A percentile compares a stretch with the other conserved stretches of the same genome.
These are phyloP conservation scores for Penaeus indicus DNA, from an alignment of 1,140 invertebrate genomes.

Conservation along the genomic window DNA sequence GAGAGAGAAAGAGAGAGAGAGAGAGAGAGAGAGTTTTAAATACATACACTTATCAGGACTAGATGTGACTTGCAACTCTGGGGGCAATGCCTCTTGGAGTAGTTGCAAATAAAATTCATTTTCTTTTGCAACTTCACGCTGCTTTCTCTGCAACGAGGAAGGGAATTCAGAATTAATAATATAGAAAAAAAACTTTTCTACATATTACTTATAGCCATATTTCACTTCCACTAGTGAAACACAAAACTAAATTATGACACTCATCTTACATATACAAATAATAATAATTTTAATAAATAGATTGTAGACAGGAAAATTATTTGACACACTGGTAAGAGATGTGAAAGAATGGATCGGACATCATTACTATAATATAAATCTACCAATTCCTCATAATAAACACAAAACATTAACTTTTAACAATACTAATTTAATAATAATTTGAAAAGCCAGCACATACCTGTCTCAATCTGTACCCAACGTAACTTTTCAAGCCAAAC, in stretches of 20 bases:
- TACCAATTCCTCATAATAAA: too few relatives aligned
- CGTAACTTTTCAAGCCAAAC: slow-evolving; percentile 96
- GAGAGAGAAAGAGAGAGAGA: background rate
- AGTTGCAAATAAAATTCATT: slow-evolving; percentile 97
- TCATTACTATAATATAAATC: too few relatives aligned
- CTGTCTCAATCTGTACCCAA: slow-evolving; percentile 87
- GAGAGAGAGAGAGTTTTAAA: background rate
- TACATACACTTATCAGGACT: slow-evolving; percentile 56
- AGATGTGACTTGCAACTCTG: slow-evolving; percentile 67
- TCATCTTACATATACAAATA: too few relatives aligned
- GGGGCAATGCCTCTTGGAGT: slow-evolving; percentile 89
- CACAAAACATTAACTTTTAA: too few relatives aligned
- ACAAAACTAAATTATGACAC: too few relatives aligned
- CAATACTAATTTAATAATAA: slow-evolving; percentile 13
- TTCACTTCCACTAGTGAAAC: too few relatives aligned
- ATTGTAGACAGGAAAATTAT: too few relatives aligned
- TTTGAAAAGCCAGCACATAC: slow-evolving; percentile 72
- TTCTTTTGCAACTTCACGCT: slow-evolving; percentile 93
- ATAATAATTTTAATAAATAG: too few relatives aligned
- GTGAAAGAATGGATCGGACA: too few relatives aligned
- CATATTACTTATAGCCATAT: background rate
- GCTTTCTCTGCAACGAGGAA: slow-evolving; percentile 79
- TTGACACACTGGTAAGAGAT: too few relatives aligned
- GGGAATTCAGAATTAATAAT: slow-evolving; percentile 16
- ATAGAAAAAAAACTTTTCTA: background rate